Evolutionary conservation across 1,140 invertebrate species (phyloP).

Genomic region (silkworm (Bombyx mori)): DNA sequence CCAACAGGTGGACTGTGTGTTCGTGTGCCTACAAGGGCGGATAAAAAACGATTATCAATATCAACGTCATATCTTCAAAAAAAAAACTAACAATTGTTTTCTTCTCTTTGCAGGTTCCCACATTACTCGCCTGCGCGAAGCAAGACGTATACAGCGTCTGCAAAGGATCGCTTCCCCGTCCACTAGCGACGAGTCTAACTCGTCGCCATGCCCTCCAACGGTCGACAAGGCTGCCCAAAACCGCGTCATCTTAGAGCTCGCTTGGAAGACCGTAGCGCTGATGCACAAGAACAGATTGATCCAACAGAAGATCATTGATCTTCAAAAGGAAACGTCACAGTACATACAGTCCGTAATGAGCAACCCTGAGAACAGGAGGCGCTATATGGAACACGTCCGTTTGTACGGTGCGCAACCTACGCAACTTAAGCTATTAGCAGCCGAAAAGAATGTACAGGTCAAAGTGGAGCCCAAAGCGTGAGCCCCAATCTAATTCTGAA

Average conservation of each 20-base stretch:
- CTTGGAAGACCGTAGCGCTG: slow-evolving; percentile 53
- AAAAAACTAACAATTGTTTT: background rate
- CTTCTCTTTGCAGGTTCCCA: slow-evolving; percentile 48
- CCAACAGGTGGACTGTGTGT: too few species aligned
- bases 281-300: slow-evolving; percentile 61
- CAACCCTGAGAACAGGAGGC: slow-evolving; percentile 46
- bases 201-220: slow-evolving; percentile 15
- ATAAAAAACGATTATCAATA: too few species aligned
- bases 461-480: slow-evolving; percentile 40
- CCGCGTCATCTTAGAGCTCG: slow-evolving; percentile 49
- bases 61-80: too few species aligned
- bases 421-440: slow-evolving; percentile 11
- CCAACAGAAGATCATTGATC: slow-evolving; percentile 57
- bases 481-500: slow-evolving; percentile 5
- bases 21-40: too few species aligned
- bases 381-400: slow-evolving; percentile 42
- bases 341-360: slow-evolving; percentile 51
- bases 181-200: slow-evolving; percentile 17
- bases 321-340: slow-evolving; percentile 55
- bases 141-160: slow-evolving; percentile 41
- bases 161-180: slow-evolving; percentile 30
- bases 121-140: slow-evolving; percentile 33
- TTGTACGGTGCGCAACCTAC: slow-evolving; percentile 20
- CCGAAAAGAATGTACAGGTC: slow-evolving; percentile 16
- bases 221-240: slow-evolving; percentile 42